Evolutionary conservation across 2,888 invertebrate species (phyloP).

Genomic region (Amblyteles armatorius): DNA sequence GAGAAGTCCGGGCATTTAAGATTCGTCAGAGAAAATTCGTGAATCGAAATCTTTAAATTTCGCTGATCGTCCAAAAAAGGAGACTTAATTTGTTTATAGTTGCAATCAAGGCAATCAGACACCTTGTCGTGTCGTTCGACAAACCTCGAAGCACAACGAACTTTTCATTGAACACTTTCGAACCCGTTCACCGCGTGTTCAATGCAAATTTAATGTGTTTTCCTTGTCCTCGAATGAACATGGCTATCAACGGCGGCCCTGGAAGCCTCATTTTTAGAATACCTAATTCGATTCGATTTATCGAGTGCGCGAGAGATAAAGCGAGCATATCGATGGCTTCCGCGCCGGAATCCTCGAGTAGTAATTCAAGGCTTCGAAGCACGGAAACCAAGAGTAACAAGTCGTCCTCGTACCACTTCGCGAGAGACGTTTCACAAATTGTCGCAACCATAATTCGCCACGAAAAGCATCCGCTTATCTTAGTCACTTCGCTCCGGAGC

Average conservation of each 20-base stretch:
- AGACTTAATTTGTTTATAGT: too few species aligned
- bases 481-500: constrained; percentile 15
- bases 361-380: constrained; percentile 30
- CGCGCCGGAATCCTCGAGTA: neutral
- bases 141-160: too few species aligned
- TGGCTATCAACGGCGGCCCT: neutral
- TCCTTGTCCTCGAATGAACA: neutral
- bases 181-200: too few species aligned
- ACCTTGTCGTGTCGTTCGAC: too few species aligned
- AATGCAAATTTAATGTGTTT: neutral
- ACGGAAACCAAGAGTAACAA: constrained; percentile 53
- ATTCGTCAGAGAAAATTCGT: too few species aligned
- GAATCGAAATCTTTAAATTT: too few species aligned
- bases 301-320: neutral
- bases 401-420: constrained; percentile 66
- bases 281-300: constrained; percentile 4
- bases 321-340: neutral
- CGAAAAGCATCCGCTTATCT: constrained; percentile 46
- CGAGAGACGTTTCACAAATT: constrained; percentile 41
- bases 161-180: too few species aligned
- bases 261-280: neutral
- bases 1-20: too few species aligned
- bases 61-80: too few species aligned
- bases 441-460: constrained; percentile 24
- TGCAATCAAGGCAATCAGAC: too few species aligned